Percentiles rank a stretch among this genome's conserved stretches.
Conservation (phyloP, 2,113 vertebrate species). For the Chaenocephalus aceratus region DNA sequence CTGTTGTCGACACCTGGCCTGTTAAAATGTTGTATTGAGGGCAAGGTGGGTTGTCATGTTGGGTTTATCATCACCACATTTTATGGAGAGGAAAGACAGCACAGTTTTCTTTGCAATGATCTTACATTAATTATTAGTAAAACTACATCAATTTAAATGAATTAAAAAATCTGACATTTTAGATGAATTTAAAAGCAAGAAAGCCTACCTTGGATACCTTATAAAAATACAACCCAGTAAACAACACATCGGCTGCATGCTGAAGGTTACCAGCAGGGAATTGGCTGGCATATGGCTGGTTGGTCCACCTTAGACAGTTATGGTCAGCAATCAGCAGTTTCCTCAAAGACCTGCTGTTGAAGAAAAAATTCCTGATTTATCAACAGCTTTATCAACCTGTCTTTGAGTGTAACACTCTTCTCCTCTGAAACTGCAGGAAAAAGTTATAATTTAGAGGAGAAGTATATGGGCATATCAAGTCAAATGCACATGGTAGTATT, state of each 20-base stretch:
- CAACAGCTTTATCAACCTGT: constrained; percentile 23
- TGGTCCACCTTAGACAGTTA: constrained; percentile 2
- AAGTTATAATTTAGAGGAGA: not conserved
- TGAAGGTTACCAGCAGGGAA: constrained; percentile 67
- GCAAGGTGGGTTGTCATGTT: not conserved
- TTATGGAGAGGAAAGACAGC: not conserved
- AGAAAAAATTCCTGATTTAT: constrained; percentile 35
- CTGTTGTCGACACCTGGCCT: not conserved
- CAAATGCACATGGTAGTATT: not conserved
- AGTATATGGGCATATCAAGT: too few relatives aligned
- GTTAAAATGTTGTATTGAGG: not conserved
- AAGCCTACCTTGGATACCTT: constrained; percentile 1
- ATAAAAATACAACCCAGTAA: constrained; percentile 14
- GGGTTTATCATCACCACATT: not conserved
- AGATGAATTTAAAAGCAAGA: not conserved
- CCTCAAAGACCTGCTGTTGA: constrained; percentile 46
- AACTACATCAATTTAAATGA: not conserved
- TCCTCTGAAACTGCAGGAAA: not conserved
- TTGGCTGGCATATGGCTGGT: constrained; percentile 34
- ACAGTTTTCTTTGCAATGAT: not conserved
- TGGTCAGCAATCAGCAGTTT: constrained; percentile 52
- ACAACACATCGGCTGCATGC: constrained; percentile 14
- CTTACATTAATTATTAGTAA: not conserved
- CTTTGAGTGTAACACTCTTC: not conserved
- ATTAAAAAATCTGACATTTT: not conserved